Conservation (phyloP, 2,888 invertebrate species). For the Oligia latruncula region DNA sequence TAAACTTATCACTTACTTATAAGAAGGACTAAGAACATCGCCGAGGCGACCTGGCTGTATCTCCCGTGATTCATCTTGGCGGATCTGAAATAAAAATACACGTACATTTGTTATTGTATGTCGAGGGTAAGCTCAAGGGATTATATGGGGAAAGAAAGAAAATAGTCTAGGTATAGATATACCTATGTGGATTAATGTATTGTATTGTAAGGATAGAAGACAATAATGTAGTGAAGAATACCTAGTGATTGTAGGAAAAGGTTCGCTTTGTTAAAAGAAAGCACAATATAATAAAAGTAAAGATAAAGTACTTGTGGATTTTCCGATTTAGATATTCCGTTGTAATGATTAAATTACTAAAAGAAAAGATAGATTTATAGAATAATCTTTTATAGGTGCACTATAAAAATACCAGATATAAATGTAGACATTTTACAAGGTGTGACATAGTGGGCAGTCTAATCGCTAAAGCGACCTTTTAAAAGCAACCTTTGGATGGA, state of each 20-base stretch:
- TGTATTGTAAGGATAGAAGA: neutral
- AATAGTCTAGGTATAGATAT: neutral
- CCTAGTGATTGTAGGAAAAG: neutral
- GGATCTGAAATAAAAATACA: constrained; percentile 64
- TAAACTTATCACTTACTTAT: constrained; percentile 70
- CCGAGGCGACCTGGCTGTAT: constrained; percentile 55
- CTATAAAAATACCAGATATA: no score
- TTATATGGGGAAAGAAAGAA: neutral
- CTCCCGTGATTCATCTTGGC: constrained; percentile 61
- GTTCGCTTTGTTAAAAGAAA: neutral
- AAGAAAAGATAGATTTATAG: neutral
- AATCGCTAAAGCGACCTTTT: no score
- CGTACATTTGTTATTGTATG: constrained; percentile 34
- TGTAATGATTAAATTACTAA: no score
- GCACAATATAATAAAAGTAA: neutral
- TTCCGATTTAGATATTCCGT: neutral
- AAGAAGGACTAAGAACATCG: constrained; percentile 66
- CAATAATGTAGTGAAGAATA: no score
- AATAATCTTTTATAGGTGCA: neutral
- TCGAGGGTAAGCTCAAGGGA: constrained; percentile 25
- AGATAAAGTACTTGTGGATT: neutral
- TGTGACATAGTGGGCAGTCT: neutral
- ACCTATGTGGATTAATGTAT: constrained; percentile 2
- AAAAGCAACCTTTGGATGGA: no score
- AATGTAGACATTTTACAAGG: no score